These are phyloP conservation scores for Porites evermanni DNA, from an alignment of 92 coral and sea anemone genomes.

Conservation along the genomic window DNA sequence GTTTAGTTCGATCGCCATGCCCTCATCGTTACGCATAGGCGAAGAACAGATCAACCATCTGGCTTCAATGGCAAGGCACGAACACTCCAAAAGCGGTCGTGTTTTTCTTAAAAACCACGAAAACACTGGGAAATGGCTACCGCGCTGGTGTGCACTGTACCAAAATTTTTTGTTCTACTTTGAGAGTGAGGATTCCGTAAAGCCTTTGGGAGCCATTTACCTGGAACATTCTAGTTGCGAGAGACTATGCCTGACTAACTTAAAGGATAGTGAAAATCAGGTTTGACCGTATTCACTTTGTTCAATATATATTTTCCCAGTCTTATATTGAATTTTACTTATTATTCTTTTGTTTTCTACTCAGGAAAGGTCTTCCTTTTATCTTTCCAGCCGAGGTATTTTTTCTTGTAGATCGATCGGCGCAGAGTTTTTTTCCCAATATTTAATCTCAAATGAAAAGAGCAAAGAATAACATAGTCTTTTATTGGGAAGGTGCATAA, in stretches of 20 bases:
- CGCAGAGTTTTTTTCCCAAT: background rate
- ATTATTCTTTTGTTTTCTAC: slow-evolving; percentile 29
- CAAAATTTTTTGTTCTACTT: slow-evolving; percentile 93
- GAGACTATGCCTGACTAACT: slow-evolving; percentile 82
- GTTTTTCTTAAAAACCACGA: slow-evolving; percentile 76
- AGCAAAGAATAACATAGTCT: background rate
- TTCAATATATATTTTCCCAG: background rate
- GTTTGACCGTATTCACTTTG: slow-evolving; percentile 37
- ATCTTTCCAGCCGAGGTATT: background rate
- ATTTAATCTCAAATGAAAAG: background rate
- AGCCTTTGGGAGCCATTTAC: slow-evolving; percentile 80
- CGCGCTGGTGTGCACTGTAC: slow-evolving; percentile 85
- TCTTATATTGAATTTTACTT: slow-evolving; percentile 1
- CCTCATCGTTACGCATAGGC: slow-evolving; percentile 70
- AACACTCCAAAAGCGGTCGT: slow-evolving; percentile 77
- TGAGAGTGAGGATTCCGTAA: slow-evolving; percentile 87
- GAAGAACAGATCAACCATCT: slow-evolving; percentile 86
- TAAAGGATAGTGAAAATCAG: slow-evolving; percentile 89
- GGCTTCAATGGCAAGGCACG: slow-evolving; percentile 78
- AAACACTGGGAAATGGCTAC: slow-evolving; percentile 88
- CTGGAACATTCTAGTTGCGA: slow-evolving; percentile 94
- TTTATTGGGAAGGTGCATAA: background rate
- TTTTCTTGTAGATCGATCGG: background rate
- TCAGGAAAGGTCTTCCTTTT: background rate
- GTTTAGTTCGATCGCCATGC: slow-evolving; percentile 65